Evolutionary conservation across 1,140 invertebrate species (phyloP).

Genomic region (Aricia agestis): DNA sequence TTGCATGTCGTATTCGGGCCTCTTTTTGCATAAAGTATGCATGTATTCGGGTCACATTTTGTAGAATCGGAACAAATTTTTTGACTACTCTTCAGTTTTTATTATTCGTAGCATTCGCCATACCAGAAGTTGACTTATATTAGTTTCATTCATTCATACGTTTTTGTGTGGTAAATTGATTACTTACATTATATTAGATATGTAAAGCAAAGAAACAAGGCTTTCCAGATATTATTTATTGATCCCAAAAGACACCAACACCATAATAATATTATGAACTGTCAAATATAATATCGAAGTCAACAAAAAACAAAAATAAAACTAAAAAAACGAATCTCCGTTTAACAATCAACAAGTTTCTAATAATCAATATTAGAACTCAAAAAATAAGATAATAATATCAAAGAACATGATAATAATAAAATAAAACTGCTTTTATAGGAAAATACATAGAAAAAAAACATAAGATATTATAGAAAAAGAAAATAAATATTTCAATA

Average conservation of each 20-base stretch:
- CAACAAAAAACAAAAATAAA: conserved; percentile 18
- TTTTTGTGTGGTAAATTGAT: too few relatives aligned
- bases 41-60: too few relatives aligned
- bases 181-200: too few relatives aligned
- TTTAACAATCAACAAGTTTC: conserved; percentile 15
- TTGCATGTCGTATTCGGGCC: too few relatives aligned
- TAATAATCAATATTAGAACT: conserved; percentile 14
- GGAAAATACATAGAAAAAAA: background rate
- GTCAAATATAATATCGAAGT: conserved; percentile 21
- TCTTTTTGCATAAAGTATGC: too few relatives aligned
- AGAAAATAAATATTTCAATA: conserved; percentile 13
- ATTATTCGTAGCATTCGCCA: too few relatives aligned
- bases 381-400: conserved; percentile 6
- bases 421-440: background rate
- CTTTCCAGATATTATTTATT: conserved; percentile 15
- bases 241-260: conserved; percentile 33
- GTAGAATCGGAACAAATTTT: too few relatives aligned
- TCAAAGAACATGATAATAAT: background rate
- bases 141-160: too few relatives aligned
- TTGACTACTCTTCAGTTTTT: too few relatives aligned
- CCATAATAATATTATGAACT: conserved; percentile 18
- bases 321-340: conserved; percentile 8
- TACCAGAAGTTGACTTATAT: too few relatives aligned
- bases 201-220: background rate
- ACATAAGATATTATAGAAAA: too few relatives aligned